Percentiles rank a stretch among this genome's conserved stretches.
Conservation (phyloP, 2,113 vertebrate genomes). For the Tragulus kanchil region DNA sequence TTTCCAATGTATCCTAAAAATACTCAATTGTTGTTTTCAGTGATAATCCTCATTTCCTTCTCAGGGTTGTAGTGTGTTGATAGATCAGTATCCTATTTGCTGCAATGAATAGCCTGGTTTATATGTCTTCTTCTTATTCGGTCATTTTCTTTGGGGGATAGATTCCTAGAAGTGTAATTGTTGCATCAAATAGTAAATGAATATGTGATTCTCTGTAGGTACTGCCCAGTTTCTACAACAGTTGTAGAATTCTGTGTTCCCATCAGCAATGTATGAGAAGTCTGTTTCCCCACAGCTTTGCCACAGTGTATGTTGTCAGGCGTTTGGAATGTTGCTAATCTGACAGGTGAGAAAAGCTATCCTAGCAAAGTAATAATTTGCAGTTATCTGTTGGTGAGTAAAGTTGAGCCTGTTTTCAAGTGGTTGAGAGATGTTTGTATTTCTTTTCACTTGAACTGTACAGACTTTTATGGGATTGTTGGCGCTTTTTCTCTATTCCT, state of each 20-base stretch:
- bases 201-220: background rate
- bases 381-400: background rate
- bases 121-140: slow-evolving; percentile 24
- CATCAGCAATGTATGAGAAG: background rate
- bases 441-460: background rate
- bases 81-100: background rate
- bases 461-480: background rate
- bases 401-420: slow-evolving; percentile 29
- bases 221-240: slow-evolving; percentile 17
- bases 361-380: slow-evolving; percentile 9
- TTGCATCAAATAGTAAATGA: slow-evolving; percentile 48
- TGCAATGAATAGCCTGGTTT: background rate
- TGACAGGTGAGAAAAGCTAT: slow-evolving; percentile 40
- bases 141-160: background rate
- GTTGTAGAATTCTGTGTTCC: slow-evolving; percentile 46
- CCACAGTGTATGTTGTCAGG: background rate
- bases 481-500: background rate
- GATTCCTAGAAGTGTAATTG: slow-evolving; percentile 28
- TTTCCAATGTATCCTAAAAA: background rate
- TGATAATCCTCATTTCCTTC: background rate
- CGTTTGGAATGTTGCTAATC: slow-evolving; percentile 16
- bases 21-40: background rate
- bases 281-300: slow-evolving; percentile 29
- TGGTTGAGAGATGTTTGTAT: background rate
- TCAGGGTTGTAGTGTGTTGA: background rate